phyloP scores from a whole-genome alignment of 2,113 vertebrate genomes.

The Chascanopsetta lugubris region DNA sequence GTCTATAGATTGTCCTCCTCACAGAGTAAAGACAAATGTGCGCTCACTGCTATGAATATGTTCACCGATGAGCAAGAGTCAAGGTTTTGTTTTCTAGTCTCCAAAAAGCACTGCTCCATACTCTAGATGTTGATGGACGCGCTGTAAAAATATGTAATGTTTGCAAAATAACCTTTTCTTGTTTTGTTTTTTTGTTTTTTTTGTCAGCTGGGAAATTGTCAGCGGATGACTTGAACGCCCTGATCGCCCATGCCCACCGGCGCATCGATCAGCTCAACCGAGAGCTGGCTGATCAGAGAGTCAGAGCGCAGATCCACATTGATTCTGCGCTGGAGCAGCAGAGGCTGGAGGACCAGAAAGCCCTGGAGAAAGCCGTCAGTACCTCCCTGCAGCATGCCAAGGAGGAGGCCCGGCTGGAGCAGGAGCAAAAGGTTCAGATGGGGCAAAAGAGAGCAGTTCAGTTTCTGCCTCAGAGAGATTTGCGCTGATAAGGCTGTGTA shows the following conservation, averaged over 20 bases:
- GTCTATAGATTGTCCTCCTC: too few species aligned
- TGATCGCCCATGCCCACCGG: slow-evolving; percentile 94
- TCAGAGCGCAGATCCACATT: slow-evolving; percentile 90
- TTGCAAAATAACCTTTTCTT: neutral
- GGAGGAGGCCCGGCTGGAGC: slow-evolving; percentile 84
- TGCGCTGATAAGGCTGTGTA: too few species aligned
- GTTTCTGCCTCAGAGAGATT: too few species aligned
- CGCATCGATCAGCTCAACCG: slow-evolving; percentile 94
- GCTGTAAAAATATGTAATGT: too few species aligned
- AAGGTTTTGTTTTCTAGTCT: too few species aligned
- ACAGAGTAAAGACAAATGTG: too few species aligned
- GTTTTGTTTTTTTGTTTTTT: slow-evolving; percentile 23
- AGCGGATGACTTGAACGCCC: slow-evolving; percentile 89
- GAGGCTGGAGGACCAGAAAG: slow-evolving; percentile 87
- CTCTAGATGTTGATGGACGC: too few species aligned
- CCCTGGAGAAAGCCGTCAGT: slow-evolving; percentile 82
- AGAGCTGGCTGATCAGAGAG: slow-evolving; percentile 90
- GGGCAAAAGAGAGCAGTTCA: neutral
- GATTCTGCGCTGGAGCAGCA: slow-evolving; percentile 88
- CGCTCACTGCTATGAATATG: too few species aligned
- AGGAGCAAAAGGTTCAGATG: slow-evolving; percentile 88
- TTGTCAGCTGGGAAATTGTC: slow-evolving; percentile 87
- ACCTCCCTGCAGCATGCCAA: slow-evolving; percentile 85
- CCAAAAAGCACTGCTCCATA: too few species aligned
- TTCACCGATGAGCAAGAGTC: too few species aligned